Base-by-base conservation (phyloP, 1,140 invertebrate species). In the Hycleus cichorii region DNA sequence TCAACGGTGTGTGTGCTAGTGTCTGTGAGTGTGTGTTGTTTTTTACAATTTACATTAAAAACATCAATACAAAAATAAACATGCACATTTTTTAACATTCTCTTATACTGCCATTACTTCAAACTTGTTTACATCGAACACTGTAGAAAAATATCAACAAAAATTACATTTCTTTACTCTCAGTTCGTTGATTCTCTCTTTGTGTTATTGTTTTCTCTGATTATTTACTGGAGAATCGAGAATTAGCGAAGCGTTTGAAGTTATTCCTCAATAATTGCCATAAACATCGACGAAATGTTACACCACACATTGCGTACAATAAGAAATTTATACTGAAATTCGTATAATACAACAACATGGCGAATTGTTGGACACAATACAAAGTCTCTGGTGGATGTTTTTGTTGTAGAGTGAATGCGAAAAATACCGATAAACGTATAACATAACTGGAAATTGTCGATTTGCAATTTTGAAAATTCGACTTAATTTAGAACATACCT, bases 301-400 rank as follows among this genome's bases (percentile, higher is more conserved):
- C 83, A 3, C 90, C 90, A 61, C 81, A 86, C 52, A 88, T 78
- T 67, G 89, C 90, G 74, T 93, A 93, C 11, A 93, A 76, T n/a
- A 88, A 77, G 72, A 93, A 91, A 77, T 92, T 92, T 47, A 92
- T 87, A 47, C 86, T 87, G 67, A 91, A 92, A 73, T 92, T 91
- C 6, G 86, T 85, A 64, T 90, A 81, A 72, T 88, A 92, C n/a
- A 89, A 74, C 10, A 71, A 49, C 67, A 69, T 69, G 26, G 58
- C 72, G 73, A 83, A 79, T 62, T 87, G 85, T 25, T 81, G 69
- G 0, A 79, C 72, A 26, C 77, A 70, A 72, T 66, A 80, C 9
- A 72, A 27, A 10, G 52, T 55, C 40, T 59, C 42, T 45, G 70
- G 39, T 53, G 68, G 48, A 2, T 49, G 11, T 49, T 52, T 49